Evolutionary conservation across 2,797 vertebrate species (phyloP), one percentile per base, ranked within the genome.

Genomic region (Thripadectes ignobilis): DNA sequence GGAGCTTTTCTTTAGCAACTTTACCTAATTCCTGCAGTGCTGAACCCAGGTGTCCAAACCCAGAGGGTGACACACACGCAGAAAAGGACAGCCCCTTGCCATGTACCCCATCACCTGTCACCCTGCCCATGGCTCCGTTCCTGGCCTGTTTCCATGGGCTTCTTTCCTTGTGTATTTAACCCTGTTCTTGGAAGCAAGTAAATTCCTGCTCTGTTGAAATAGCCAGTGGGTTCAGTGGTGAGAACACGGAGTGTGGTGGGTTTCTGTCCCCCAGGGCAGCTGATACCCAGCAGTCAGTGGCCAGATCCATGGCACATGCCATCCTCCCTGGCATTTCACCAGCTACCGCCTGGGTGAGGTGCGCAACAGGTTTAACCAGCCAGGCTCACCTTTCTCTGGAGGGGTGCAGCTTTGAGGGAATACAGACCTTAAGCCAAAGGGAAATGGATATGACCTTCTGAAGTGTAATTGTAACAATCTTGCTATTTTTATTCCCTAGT

Each of bases 31-130:
- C 62, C 87, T 58, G 48, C 10, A 8, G 69, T 14, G 48, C 58
- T 38, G 72, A 79, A 16, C 16, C 5, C 4, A 1, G 21, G 14
- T 59, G 49, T 34, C n/a, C 29, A 12, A 36, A 45, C 55, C 54
- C 19, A 6, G 0, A 0, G 21, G 45, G 32, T 54, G 48, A 49
- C 14, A 24, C 24, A 11, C 12, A 41, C 22, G 34, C 52, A 62
- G 57, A 34, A n/a, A 46, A 77, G 34, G 24, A 49, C 39, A 46
- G 74, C n/a, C 52, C 61, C 58, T 39, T 24, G 20, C 58, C 26
- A 7, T 2, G 3, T 0, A 0, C 27, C 7, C 26, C 19, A 1
- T n/a, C 63, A 45, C n/a, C 22, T 2, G 0, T 9, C n/a, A 29
- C 29, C 65, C 79, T 67, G 54, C 27, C 27, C 11, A 1, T 1